Evolutionary conservation across 2,113 vertebrate species (phyloP), one percentile per base, ranked within the genome.

Genomic region (Xenopus borealis): DNA sequence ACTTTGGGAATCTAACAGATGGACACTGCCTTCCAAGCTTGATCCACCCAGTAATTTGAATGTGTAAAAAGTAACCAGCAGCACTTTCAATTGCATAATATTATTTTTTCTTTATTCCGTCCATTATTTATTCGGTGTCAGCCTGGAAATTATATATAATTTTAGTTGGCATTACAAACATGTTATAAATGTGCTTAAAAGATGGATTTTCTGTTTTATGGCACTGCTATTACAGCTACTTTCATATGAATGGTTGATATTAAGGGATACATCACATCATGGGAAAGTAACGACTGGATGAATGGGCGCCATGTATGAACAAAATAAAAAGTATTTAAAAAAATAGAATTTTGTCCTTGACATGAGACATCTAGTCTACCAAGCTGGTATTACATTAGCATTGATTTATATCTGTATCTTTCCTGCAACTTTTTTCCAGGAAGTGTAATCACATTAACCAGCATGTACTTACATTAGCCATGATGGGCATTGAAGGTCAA

Each of bases 311-410:
- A 53, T 44, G 61, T 47, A 18, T 27, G 30, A 50, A 23, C 59
- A 62, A 40, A 62, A 12, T 33, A 8, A 16, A 57, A 57, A 13
- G 33, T n/a, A 55, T 72, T n/a, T 72, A 61, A 14, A 65, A 55
- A 65, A 72, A 50, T 55, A 53, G 52, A 50, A 12, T 52, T 72
- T 44, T 64, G 61, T 61, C 61, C 47, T 10, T 47, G 0, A 30
- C 16, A 52, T 52, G n/a, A 55, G 71, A 55, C 59, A 72, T 64
- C 17, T 59, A 64, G 40, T 72, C 62, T 65, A 50, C 46, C 23
- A 40, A 59, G 40, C 46, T 64, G 62, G 63, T 72, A 72, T 72
- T 72, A 72, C 40, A 72, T 72, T 72, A 72, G 62, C 55, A 52
- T 19, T 72, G 61, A 72, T 65, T 64, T 65, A 65, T 55, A 47